phyloP scores from a whole-genome alignment of 2,888 invertebrate genomes.

The Carterocephalus palaemon region DNA sequence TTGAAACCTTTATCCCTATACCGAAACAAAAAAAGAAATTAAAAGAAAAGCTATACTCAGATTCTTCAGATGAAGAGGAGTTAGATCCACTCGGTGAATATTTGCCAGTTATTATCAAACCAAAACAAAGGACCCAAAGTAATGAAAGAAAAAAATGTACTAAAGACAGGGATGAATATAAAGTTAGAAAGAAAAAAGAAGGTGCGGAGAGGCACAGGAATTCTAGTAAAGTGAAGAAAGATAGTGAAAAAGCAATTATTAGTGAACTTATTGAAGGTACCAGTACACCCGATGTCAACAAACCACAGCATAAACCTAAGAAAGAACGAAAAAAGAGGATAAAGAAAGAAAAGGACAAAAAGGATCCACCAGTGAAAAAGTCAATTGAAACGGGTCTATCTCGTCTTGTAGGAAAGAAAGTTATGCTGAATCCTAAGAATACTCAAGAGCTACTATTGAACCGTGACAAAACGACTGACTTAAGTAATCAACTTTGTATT shows the following conservation, averaged over 20 bases:
- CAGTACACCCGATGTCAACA: constrained; percentile 2
- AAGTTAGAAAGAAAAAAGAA: constrained; percentile 41
- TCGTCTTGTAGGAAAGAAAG: constrained; percentile 56
- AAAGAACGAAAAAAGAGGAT: constrained; percentile 36
- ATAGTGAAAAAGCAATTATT: constrained; percentile 26
- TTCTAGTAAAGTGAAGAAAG: constrained; percentile 29
- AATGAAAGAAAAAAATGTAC: constrained; percentile 47
- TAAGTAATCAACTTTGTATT: constrained; percentile 28
- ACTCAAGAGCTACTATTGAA: constrained; percentile 21
- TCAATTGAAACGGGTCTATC: constrained; percentile 41
- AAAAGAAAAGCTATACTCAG: constrained; percentile 37
- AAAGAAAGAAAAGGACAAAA: constrained; percentile 37
- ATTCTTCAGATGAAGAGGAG: constrained; percentile 44
- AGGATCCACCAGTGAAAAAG: constrained; percentile 7
- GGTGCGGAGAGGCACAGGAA: constrained; percentile 37
- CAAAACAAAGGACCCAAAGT: constrained; percentile 41
- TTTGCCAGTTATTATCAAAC: constrained; percentile 21
- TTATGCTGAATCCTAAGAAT: constrained; percentile 34
- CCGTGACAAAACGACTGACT: constrained; percentile 19
- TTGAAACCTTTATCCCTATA: constrained; percentile 24
- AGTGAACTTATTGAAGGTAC: constrained; percentile 2
- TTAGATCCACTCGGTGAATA: constrained; percentile 55
- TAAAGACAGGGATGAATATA: constrained; percentile 37
- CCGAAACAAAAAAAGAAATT: constrained; percentile 41
- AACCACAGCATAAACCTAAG: constrained; percentile 23